phyloP scores from a whole-genome alignment of 2,797 vertebrate genomes.

The Vireo griseus region DNA sequence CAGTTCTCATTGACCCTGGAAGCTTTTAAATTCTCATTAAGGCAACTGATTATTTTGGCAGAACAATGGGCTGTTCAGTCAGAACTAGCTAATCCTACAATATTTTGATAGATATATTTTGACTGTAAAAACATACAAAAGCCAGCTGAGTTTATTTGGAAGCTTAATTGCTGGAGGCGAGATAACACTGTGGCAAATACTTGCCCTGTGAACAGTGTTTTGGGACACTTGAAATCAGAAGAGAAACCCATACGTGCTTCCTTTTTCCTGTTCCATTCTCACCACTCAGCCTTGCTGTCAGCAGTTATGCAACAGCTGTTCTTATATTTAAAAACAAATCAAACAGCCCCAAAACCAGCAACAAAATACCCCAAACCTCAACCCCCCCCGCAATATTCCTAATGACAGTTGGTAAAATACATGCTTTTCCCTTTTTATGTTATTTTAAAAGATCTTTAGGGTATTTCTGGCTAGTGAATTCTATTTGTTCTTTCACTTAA shows the following conservation, averaged over 20 bases:
- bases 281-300: not conserved
- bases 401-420: not conserved
- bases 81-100: not conserved
- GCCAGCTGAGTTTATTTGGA: not conserved
- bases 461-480: not conserved
- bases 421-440: not conserved
- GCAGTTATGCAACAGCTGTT: not conserved
- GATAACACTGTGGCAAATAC: not conserved
- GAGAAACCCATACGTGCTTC: not conserved
- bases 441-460: not conserved
- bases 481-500: not conserved
- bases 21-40: not conserved
- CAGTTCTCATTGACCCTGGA: not conserved
- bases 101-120: not conserved
- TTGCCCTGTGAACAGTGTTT: not conserved
- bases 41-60: not conserved
- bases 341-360: not conserved
- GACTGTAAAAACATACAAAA: not conserved
- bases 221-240: not conserved
- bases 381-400: fast-evolving
- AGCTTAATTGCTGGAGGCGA: not conserved
- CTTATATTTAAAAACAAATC: not conserved
- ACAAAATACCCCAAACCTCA: not conserved
- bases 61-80: not conserved
- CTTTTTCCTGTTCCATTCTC: not conserved